Percentiles rank a stretch among this genome's conserved stretches.
phyloP scores from a whole-genome alignment of 2,113 vertebrate genomes.

The Apteryx mantelli region DNA sequence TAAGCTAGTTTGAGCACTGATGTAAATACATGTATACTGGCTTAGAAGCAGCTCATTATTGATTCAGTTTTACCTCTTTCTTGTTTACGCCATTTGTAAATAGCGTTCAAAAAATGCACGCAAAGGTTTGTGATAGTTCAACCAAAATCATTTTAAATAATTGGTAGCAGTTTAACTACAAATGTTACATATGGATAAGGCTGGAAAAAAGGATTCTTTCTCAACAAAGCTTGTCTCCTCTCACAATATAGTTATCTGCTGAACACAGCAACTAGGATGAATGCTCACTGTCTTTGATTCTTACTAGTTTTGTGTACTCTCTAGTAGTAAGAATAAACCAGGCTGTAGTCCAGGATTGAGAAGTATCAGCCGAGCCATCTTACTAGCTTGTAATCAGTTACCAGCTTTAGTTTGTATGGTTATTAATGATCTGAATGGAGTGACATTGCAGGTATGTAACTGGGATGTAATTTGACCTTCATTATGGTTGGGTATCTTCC shows the following conservation, averaged over 20 bases:
- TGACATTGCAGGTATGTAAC: not conserved
- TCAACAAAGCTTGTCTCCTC: not conserved
- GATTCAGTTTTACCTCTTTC: not conserved
- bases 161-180: not conserved
- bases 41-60: not conserved
- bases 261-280: not conserved
- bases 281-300: not conserved
- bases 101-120: not conserved
- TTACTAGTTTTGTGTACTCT: not conserved
- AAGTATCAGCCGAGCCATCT: not conserved
- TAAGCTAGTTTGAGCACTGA: not conserved
- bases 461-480: conserved; percentile 1
- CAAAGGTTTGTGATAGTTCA: not conserved
- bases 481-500: not conserved
- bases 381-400: not conserved
- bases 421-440: not conserved
- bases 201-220: not conserved
- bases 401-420: not conserved
- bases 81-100: not conserved
- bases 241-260: not conserved
- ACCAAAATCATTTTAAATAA: not conserved
- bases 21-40: not conserved
- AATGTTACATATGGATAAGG: not conserved
- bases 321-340: not conserved
- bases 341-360: not conserved